Percentiles rank a stretch among this genome's conserved stretches.
Conservation (phyloP, 2,113 vertebrate genomes). For the Forbesichthys agassizii region DNA sequence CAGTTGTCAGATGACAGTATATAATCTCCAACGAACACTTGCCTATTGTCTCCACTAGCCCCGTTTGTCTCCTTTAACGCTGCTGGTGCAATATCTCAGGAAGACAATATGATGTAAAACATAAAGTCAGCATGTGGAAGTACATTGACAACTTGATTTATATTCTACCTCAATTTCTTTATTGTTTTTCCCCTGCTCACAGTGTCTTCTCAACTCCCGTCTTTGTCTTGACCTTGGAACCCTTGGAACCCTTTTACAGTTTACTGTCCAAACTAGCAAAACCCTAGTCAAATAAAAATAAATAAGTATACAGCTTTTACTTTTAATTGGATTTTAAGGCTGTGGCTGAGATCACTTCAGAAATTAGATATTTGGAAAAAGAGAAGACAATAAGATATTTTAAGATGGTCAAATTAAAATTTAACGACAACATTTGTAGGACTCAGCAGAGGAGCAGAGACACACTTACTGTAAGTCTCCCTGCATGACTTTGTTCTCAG, state of each 20-base stretch:
- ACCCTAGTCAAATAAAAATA: neutral
- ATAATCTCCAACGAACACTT: constrained; percentile 37
- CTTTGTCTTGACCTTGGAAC: neutral
- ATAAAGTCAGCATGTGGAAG: constrained; percentile 4
- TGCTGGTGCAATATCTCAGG: constrained; percentile 15
- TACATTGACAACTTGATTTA: constrained; percentile 17
- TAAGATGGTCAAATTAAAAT: neutral
- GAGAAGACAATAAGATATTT: neutral
- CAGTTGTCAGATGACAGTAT: constrained; percentile 58
- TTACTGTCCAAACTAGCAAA: neutral
- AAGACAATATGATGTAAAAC: constrained; percentile 38
- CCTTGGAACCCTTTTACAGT: neutral
- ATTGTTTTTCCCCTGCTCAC: neutral
- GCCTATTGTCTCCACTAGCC: constrained; percentile 10
- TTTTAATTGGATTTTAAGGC: neutral
- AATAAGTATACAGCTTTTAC: neutral
- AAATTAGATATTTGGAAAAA: neutral
- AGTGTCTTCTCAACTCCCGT: constrained; percentile 1
- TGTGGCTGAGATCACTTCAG: neutral
- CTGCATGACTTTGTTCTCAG: neutral
- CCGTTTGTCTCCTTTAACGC: constrained; percentile 12
- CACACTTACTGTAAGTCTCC: neutral
- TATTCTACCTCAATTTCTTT: constrained; percentile 11
- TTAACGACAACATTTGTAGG: neutral
- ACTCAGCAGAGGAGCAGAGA: neutral